Conservation (phyloP, 2,888 invertebrate genomes). For the Anaspis maculata region DNA sequence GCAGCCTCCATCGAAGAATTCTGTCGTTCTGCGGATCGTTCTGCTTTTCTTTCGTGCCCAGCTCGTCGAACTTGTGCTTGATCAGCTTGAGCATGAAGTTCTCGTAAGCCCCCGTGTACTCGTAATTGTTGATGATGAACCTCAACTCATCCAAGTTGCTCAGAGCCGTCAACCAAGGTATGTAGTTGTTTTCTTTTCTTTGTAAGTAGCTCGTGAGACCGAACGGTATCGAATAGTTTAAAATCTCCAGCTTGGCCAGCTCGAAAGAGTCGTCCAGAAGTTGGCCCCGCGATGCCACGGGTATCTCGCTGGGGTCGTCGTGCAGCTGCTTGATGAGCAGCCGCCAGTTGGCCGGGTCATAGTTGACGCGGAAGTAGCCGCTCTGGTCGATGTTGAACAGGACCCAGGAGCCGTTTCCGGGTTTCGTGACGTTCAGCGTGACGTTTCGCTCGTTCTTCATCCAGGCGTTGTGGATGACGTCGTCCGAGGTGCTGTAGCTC, state of each 20-base stretch:
- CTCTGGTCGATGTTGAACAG: conserved; percentile 55
- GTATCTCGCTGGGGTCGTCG: conserved; percentile 41
- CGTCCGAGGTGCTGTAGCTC: conserved; percentile 39
- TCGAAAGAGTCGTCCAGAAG: conserved; percentile 66
- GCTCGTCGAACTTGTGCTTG: conserved; percentile 37
- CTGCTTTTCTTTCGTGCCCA: conserved; percentile 47
- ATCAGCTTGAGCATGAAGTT: conserved; percentile 29
- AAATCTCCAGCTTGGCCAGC: conserved; percentile 50
- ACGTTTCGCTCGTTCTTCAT: conserved; percentile 26
- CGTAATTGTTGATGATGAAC: conserved; percentile 44
- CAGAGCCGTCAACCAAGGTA: conserved; percentile 59
- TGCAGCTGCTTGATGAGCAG: conserved; percentile 43
- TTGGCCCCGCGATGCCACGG: conserved; percentile 57
- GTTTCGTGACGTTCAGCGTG: conserved; percentile 27
- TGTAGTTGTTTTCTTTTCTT: conserved; percentile 52
- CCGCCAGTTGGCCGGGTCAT: conserved; percentile 52
- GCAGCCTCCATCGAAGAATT: conserved; percentile 49
- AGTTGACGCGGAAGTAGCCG: conserved; percentile 56
- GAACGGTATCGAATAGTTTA: conserved; percentile 54
- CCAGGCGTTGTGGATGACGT: conserved; percentile 23
- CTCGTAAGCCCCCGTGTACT: conserved; percentile 45
- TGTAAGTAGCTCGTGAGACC: conserved; percentile 57
- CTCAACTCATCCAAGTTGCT: conserved; percentile 48
- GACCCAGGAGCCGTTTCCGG: conserved; percentile 43
- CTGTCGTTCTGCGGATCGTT: conserved; percentile 50